Evolutionary conservation across 2,113 vertebrate genomes (phyloP).

Genomic region (Heteronetta atricapilla): DNA sequence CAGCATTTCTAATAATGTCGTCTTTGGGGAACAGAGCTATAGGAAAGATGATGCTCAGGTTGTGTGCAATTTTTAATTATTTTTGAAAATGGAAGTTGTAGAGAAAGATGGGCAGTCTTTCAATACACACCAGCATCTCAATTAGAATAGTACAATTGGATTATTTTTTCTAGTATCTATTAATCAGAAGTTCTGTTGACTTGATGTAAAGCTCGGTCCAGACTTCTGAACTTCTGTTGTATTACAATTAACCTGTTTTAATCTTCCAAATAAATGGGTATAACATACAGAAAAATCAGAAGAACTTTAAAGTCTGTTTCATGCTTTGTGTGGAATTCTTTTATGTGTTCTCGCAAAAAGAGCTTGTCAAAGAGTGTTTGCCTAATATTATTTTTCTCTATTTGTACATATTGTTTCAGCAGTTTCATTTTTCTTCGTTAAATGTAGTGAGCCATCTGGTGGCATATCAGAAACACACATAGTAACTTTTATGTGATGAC

Average conservation of each 20-base stretch:
- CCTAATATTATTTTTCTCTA: not conserved
- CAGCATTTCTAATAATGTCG: not conserved
- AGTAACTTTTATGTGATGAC: not conserved
- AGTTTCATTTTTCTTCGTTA: not conserved
- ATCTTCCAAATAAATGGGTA: not conserved
- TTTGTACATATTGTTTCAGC: not conserved
- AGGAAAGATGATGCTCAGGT: not conserved
- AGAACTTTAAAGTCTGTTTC: not conserved
- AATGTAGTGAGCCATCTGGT: constrained; percentile 35
- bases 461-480: not conserved
- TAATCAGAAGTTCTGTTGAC: not conserved
- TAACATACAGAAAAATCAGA: not conserved
- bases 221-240: not conserved
- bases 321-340: not conserved
- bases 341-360: not conserved
- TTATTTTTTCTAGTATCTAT: not conserved
- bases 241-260: not conserved
- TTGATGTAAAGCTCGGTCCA: not conserved
- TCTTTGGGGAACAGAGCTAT: not conserved
- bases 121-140: not conserved
- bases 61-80: not conserved
- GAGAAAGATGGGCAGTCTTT: not conserved
- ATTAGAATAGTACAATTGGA: not conserved
- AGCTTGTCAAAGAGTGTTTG: not conserved
- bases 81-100: not conserved